Evolutionary conservation across 2,888 invertebrate species (phyloP).

Genomic region (Norana najaformis): DNA sequence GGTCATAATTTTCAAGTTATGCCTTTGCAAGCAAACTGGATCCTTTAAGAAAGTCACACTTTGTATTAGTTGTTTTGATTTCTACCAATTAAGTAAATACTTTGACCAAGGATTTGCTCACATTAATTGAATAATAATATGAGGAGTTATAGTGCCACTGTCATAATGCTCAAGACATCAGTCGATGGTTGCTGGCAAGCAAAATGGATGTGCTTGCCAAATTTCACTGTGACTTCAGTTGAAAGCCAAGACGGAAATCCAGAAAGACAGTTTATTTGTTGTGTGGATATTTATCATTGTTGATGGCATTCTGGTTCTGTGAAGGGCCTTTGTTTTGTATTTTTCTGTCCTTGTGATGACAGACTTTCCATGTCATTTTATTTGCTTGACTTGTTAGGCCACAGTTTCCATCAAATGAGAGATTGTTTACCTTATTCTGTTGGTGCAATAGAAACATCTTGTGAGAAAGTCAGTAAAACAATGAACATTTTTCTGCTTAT

Average conservation of each 20-base stretch:
- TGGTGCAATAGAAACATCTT: background rate
- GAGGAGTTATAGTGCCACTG: background rate
- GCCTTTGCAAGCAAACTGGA: background rate
- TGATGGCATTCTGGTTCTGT: background rate
- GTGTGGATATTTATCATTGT: background rate
- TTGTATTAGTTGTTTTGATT: background rate
- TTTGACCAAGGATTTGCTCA: background rate
- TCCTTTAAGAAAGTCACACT: background rate
- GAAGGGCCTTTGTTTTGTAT: background rate
- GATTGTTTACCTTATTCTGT: background rate
- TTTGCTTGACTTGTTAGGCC: background rate
- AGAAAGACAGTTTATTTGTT: background rate
- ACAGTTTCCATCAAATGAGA: background rate
- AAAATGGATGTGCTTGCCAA: no score
- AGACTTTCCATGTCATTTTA: constrained; percentile 8
- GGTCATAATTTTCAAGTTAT: background rate
- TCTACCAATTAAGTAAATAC: background rate
- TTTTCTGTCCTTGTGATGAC: background rate
- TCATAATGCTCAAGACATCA: background rate
- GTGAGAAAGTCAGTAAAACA: background rate
- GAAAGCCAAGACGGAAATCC: background rate
- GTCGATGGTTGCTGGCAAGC: background rate
- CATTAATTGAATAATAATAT: background rate
- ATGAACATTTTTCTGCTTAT: background rate
- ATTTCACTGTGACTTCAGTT: no score